phyloP scores from a whole-genome alignment of 1,140 invertebrate genomes.

The Oryctes rhinoceros region DNA sequence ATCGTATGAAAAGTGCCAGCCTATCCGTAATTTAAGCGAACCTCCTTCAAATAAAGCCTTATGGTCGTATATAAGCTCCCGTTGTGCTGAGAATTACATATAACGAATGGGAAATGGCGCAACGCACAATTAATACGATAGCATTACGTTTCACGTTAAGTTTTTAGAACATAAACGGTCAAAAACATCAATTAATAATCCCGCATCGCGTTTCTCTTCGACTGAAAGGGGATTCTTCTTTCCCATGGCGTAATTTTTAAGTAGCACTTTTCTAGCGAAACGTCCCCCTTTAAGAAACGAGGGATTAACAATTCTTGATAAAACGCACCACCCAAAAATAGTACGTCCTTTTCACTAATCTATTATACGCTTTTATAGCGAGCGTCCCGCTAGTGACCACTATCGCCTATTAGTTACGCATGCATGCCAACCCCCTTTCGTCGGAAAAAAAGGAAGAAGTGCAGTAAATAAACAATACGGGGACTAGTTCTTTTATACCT shows the following conservation, averaged over 20 bases:
- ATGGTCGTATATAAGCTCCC: no score
- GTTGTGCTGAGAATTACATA: no score
- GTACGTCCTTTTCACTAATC: background rate
- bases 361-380: background rate
- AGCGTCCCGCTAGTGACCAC: conserved; percentile 21
- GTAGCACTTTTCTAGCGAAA: background rate
- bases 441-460: conserved; percentile 22
- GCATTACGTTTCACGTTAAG: no score
- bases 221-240: background rate
- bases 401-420: conserved; percentile 35
- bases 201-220: background rate
- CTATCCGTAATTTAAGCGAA: no score
- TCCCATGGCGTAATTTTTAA: background rate
- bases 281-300: background rate
- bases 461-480: conserved; percentile 39
- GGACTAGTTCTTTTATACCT: conserved; percentile 35
- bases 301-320: conserved; percentile 25
- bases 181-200: conserved; percentile 34
- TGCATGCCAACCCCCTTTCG: conserved; percentile 30
- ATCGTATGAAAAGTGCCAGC: no score
- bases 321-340: conserved; percentile 18
- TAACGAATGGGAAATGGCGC: no score
- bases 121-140: no score
- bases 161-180: background rate
- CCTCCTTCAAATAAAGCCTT: no score